A percentile compares a stretch with the other conserved stretches of the same genome.
phyloP scores from a whole-genome alignment of 2,888 invertebrate genomes.

The Agonopterix arenella region DNA sequence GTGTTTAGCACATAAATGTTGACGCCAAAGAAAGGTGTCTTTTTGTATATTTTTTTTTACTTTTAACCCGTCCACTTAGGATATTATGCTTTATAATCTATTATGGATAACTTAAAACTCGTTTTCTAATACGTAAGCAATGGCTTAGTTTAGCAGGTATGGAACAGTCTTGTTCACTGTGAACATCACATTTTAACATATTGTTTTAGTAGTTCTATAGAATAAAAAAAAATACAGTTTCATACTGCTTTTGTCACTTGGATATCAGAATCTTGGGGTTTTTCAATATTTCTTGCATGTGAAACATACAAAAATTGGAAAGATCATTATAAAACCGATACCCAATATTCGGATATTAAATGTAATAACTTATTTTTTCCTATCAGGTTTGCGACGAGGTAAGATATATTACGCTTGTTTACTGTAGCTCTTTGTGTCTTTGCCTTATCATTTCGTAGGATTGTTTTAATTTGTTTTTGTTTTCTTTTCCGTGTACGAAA shows the following conservation, averaged over 20 bases:
- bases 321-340: not conserved
- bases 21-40: not conserved
- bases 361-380: constrained; percentile 39
- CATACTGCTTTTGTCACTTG: constrained; percentile 16
- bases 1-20: not conserved
- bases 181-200: constrained; percentile 1
- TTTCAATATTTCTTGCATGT: not conserved
- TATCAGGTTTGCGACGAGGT: constrained; percentile 67
- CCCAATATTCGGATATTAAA: constrained; percentile 25
- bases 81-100: not conserved
- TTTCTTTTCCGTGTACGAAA: not conserved
- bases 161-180: not conserved
- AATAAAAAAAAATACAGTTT: constrained; percentile 15
- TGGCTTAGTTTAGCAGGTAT: no score
- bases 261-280: constrained; percentile 15
- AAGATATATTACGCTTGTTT: constrained; percentile 59
- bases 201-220: constrained; percentile 1
- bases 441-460: constrained; percentile 19
- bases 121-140: not conserved
- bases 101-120: not conserved
- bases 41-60: not conserved
- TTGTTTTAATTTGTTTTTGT: constrained; percentile 19
- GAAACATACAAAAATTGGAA: not conserved
- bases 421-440: constrained; percentile 39
- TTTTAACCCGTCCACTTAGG: not conserved